Percentiles rank a stretch among this genome's conserved stretches.
Evolutionary conservation across 2,888 invertebrate genomes (phyloP).

Genomic region (Drosophila histrio): DNA sequence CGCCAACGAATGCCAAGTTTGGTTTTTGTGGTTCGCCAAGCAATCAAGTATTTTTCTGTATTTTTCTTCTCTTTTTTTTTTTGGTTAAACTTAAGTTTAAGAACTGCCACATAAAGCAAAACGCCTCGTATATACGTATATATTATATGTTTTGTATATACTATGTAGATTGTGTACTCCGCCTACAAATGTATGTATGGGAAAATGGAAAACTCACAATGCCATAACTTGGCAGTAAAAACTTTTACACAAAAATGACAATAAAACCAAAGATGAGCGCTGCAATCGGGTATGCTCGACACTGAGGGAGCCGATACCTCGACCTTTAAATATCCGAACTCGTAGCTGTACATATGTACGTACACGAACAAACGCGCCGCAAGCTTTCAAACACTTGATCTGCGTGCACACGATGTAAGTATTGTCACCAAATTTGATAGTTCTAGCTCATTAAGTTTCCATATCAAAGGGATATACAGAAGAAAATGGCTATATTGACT

Average conservation of each 20-base stretch:
- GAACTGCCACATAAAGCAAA: slow-evolving; percentile 35
- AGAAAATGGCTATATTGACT: no score
- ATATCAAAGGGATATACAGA: no score
- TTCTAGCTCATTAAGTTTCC: no score
- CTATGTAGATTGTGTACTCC: neutral
- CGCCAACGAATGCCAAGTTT: slow-evolving; percentile 25
- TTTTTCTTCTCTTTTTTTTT: neutral
- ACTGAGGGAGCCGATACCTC: no score
- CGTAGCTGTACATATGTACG: no score
- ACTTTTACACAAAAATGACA: slow-evolving; percentile 30
- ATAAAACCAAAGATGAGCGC: neutral
- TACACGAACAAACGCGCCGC: no score
- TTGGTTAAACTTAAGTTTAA: slow-evolving; percentile 14
- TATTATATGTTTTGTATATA: no score
- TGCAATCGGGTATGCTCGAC: no score
- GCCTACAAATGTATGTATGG: neutral
- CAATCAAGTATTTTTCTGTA: slow-evolving; percentile 8
- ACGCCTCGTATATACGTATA: neutral
- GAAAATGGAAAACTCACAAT: slow-evolving; percentile 28
- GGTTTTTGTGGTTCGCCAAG: slow-evolving; percentile 10
- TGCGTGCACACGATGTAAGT: no score
- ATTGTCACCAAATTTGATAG: no score
- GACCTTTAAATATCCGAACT: no score
- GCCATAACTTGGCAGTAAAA: slow-evolving; percentile 18
- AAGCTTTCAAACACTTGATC: no score